Percentiles rank a stretch among this genome's conserved stretches.
Evolutionary conservation across 2,113 vertebrate genomes (phyloP).

Genomic region (Seriola quinqueradiata): DNA sequence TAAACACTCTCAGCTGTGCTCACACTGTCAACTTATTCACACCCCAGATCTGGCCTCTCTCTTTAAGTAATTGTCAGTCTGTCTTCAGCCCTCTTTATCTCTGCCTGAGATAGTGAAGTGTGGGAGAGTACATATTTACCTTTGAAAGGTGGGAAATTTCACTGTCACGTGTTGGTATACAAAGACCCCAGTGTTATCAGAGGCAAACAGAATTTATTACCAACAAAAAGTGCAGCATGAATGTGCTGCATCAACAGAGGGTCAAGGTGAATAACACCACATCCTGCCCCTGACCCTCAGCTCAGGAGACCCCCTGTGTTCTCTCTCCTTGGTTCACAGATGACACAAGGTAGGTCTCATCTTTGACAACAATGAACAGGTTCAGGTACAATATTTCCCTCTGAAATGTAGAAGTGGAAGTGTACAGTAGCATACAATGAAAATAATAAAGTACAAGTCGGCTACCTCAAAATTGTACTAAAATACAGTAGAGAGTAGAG

Average conservation of each 20-base stretch:
- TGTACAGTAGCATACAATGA: too few species aligned
- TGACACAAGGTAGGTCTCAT: neutral
- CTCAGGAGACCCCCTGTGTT: neutral
- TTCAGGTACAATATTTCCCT: too few species aligned
- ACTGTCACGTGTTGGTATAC: conserved; percentile 75
- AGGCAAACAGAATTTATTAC: conserved; percentile 37
- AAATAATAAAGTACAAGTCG: too few species aligned
- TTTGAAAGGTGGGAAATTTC: conserved; percentile 77
- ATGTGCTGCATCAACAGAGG: neutral
- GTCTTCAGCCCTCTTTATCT: conserved; percentile 43
- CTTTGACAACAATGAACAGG: neutral
- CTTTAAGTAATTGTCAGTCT: conserved; percentile 51
- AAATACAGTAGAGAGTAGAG: too few species aligned
- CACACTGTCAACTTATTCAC: conserved; percentile 82
- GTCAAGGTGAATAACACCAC: conserved; percentile 12
- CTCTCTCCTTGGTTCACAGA: neutral
- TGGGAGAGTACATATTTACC: conserved; percentile 78
- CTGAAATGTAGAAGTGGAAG: too few species aligned
- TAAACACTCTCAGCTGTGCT: conserved; percentile 90
- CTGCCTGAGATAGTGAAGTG: conserved; percentile 53
- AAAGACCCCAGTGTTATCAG: conserved; percentile 59
- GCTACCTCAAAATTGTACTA: too few species aligned
- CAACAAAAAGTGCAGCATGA: neutral
- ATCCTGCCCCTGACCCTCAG: neutral
- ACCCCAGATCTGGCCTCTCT: conserved; percentile 60